These are phyloP conservation scores for Clostera curtula DNA, from an alignment of 2,888 invertebrate genomes.

Conservation along the genomic window DNA sequence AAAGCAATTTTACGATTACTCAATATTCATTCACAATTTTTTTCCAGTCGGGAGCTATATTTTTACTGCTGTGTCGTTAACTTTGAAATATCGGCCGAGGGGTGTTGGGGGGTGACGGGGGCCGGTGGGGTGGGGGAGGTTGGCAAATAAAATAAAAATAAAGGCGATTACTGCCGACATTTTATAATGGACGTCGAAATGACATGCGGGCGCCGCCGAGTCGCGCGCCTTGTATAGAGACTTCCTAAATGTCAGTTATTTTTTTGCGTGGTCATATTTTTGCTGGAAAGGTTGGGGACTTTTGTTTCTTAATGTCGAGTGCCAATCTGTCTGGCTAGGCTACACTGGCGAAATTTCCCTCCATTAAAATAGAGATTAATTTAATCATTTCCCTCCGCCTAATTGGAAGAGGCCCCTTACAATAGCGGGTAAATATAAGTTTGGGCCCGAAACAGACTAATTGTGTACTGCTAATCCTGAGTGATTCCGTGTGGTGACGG, in stretches of 20 bases:
- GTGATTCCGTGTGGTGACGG: too few species aligned
- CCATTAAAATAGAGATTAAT: too few species aligned
- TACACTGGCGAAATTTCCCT: neutral
- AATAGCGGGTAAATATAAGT: too few species aligned
- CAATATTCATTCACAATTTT: slow-evolving; percentile 54
- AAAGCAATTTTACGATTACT: slow-evolving; percentile 32
- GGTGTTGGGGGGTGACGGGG: slow-evolving; percentile 28
- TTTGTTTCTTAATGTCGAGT: neutral
- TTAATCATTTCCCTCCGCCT: too few species aligned
- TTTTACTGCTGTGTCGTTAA: slow-evolving; percentile 69
- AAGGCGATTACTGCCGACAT: slow-evolving; percentile 70
- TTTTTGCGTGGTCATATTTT: slow-evolving; percentile 12
- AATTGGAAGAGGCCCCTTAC: too few species aligned
- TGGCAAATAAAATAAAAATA: slow-evolving; percentile 73
- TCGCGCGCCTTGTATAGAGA: slow-evolving; percentile 29
- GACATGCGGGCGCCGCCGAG: slow-evolving; percentile 68
- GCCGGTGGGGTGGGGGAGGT: slow-evolving; percentile 33
- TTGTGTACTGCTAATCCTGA: too few species aligned
- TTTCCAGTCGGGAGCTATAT: slow-evolving; percentile 62
- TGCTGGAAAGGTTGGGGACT: neutral
- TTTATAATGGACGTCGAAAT: slow-evolving; percentile 70
- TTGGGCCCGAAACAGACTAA: too few species aligned
- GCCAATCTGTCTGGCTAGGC: neutral
- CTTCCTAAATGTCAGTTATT: slow-evolving; percentile 29
- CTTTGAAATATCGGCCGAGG: slow-evolving; percentile 67